Conservation (phyloP, 2,113 vertebrate species). For the Cettia cetti region DNA sequence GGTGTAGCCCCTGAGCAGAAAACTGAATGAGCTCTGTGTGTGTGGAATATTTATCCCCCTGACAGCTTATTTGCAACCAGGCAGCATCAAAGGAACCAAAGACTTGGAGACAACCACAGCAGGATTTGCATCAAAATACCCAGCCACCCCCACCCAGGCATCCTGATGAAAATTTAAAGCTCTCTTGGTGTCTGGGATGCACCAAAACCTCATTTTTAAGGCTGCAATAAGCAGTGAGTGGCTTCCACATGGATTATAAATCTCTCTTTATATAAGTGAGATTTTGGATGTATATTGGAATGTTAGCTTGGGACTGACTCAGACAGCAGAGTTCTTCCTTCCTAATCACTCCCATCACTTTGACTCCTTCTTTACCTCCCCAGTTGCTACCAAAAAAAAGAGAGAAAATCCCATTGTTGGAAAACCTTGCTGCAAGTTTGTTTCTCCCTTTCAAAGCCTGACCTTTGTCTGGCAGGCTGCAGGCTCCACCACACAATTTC, state of each 20-base stretch:
- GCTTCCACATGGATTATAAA: neutral
- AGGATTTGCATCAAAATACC: neutral
- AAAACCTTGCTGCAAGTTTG: neutral
- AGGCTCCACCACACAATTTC: neutral
- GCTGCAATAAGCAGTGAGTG: neutral
- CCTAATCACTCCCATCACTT: neutral
- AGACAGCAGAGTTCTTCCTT: neutral
- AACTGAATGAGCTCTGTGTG: neutral
- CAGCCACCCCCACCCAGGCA: neutral
- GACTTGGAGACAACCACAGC: neutral
- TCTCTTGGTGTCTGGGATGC: neutral
- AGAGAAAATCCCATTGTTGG: neutral
- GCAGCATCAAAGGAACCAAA: neutral
- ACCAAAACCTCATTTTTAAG: neutral
- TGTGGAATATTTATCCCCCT: neutral
- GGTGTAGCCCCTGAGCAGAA: neutral
- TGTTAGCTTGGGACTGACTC: neutral
- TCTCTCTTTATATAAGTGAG: neutral
- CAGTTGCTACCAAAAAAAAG: neutral
- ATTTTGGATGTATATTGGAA: neutral
- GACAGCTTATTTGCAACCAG: neutral
- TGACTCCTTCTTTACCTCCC: neutral
- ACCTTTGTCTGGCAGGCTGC: neutral
- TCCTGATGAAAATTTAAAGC: neutral
- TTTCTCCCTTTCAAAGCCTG: neutral